A percentile compares a stretch with the other conserved stretches of the same genome.
phyloP scores from a whole-genome alignment of 2,797 vertebrate genomes.

The Salarias fasciatus region DNA sequence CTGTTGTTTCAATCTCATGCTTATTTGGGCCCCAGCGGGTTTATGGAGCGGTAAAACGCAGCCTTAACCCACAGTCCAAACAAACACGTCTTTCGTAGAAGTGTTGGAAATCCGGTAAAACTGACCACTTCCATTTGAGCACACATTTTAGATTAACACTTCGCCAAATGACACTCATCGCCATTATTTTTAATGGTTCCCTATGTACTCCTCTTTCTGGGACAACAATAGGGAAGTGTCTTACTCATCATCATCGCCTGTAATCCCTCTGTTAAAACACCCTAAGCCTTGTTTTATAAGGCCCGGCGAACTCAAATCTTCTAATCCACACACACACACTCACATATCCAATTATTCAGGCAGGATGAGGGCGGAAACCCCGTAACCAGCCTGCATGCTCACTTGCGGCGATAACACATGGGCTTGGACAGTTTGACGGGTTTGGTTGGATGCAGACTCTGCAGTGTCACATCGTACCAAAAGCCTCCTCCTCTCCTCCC shows the following conservation, averaged over 20 bases:
- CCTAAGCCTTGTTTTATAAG: conserved; percentile 29
- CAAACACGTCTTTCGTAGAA: conserved; percentile 31
- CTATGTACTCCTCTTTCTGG: background rate
- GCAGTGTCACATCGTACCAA: conserved; percentile 59
- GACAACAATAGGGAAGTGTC: conserved; percentile 10
- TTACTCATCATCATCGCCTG: conserved; percentile 25
- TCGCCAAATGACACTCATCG: conserved; percentile 7
- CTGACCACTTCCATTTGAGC: conserved; percentile 34
- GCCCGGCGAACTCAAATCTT: conserved; percentile 33
- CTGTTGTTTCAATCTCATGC: conserved; percentile 33
- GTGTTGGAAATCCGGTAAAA: conserved; percentile 1
- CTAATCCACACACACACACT: conserved; percentile 31
- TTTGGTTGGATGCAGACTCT: conserved; percentile 46
- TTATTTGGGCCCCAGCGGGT: conserved; percentile 30
- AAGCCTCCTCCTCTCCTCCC: conserved; percentile 32
- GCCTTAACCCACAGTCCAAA: conserved; percentile 29
- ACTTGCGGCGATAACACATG: background rate
- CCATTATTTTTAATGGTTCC: background rate
- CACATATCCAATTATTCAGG: conserved; percentile 42
- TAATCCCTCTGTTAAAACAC: conserved; percentile 40
- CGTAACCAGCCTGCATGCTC: conserved; percentile 22
- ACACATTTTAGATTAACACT: conserved; percentile 10
- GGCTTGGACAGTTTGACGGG: conserved; percentile 17
- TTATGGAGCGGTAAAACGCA: conserved; percentile 53
- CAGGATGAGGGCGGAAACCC: conserved; percentile 22